Base-by-base conservation (phyloP, 2,113 vertebrate species). In the Hiodon tergisus region DNA sequence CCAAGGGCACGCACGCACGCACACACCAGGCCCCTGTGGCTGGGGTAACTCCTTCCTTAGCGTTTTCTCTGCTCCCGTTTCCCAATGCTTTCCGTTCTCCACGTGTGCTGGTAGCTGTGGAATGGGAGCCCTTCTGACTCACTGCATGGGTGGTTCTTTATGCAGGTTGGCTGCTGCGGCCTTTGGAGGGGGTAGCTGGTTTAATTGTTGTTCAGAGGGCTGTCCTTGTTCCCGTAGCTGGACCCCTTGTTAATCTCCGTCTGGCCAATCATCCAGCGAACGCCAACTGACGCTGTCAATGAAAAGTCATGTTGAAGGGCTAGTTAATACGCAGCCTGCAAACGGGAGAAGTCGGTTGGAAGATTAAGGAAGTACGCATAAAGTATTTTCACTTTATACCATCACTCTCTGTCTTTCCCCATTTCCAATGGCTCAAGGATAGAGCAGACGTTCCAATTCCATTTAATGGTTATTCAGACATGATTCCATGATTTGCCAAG, bases 211-310 rank as follows among this genome's bases (percentile, higher is more conserved):
- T 93, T 93, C 67, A 87, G 81, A 55, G 86, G 90, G 79, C 70
- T 85, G 63, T 90, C 89, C 8, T 91, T 91, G 82, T 93, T 92
- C 55, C 97, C 97, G 0, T 99, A 99, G 78, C 85, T 90, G 1
- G 97, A 99, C 54, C 94, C 92, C 80, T 86, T 95, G 82, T 95
- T 82, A 4, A 97, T 98, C 84, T 99, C 97, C 0, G 97, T 99
- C 85, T 97, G 93, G 0, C 92, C 93, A 2, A 99, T 99, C 96
- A 99, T 98, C 94, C 95, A 95, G 84, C 95, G 94, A 55, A 95
- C 90, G 47, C 89, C 95, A 74, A 92, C 75, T n/a, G 97, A 97
- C 62, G 86, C 97, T 98, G 88, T 55, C 11, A 13, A 48, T 47
- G 52, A 48, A 73, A 74, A 53, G 62, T 63, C 53, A 67, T 50